phyloP scores from a whole-genome alignment of 2,888 invertebrate genomes.

The Adelphocoris suturalis region DNA sequence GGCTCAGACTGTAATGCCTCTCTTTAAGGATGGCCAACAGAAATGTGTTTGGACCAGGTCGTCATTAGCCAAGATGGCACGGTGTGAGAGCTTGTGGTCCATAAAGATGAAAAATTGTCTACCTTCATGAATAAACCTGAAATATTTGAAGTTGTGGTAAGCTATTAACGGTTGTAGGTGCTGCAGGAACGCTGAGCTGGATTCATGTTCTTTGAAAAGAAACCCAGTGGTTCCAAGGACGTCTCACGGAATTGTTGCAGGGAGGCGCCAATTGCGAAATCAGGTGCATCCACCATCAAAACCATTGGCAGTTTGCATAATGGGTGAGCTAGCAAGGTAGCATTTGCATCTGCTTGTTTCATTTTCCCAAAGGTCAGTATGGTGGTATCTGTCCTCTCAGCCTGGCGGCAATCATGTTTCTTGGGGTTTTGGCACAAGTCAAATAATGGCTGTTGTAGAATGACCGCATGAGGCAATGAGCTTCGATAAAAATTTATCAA shows the following conservation, averaged over 20 bases:
- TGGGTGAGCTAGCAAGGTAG: no score
- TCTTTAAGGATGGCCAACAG: conserved; percentile 46
- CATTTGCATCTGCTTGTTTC: no score
- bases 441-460: conserved; percentile 47
- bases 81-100: conserved; percentile 63
- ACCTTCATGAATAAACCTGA: conserved; percentile 74
- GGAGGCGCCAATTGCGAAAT: no score
- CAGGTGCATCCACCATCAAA: no score
- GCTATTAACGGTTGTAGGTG: conserved; percentile 72
- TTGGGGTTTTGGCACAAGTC: background rate
- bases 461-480: no score
- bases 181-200: conserved; percentile 68
- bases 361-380: no score
- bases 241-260: no score
- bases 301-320: no score
- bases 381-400: no score
- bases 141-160: conserved; percentile 70
- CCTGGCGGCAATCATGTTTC: no score
- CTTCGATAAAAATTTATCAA: no score
- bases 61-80: background rate
- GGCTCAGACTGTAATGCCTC: conserved; percentile 5
- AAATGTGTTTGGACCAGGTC: background rate
- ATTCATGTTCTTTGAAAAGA: conserved; percentile 20
- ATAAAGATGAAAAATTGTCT: conserved; percentile 67
- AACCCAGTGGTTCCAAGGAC: no score